Evolutionary conservation across 2,113 vertebrate species (phyloP), one percentile per base, ranked within the genome.

Genomic region (Aegotheles bennettii): DNA sequence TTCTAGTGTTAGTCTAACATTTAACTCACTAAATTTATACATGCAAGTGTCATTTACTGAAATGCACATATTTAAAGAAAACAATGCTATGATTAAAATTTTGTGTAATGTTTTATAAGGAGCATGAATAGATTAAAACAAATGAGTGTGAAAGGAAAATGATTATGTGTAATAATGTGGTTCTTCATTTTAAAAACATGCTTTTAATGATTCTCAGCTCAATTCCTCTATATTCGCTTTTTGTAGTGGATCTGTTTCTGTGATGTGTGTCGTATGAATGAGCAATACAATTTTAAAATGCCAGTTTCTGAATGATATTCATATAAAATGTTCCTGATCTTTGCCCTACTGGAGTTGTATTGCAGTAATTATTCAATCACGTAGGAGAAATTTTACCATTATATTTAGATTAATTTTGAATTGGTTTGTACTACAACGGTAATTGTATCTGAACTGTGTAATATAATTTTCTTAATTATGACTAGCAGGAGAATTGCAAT

Each of bases 391-490:
- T 81, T 19, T 89, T 90, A 83, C 64, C 43, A 54, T 92, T 75
- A 53, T 77, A 77, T 88, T 90, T 80, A 84, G 81, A 90, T 91
- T 70, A 94, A 90, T 90, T 93, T 80, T 88, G 82, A 71, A 88
- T 71, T 60, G 53, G 47, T 80, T 90, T 91, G 71, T 93, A 74
- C 51, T 84, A 84, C 75, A 90, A 42, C 50, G 70, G 31, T 80
- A 94, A 95, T 89, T 78, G 73, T 90, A 78, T 69, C 48, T 93
- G 76, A 75, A 53, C 43, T 53, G 40, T 81, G 68, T 87, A 92
- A 84, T 16, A 86, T 56, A 86, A 90, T 81, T 87, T 86, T 25
- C 79, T 91, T 93, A 78, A 90, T 84, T 84, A 92, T 60, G 67
- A 48, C n/a, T 67, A 80, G 88, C 68, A 77, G 71, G 45, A 88